phyloP scores from a whole-genome alignment of 2,113 vertebrate genomes.

The Rhinichthys klamathensis region DNA sequence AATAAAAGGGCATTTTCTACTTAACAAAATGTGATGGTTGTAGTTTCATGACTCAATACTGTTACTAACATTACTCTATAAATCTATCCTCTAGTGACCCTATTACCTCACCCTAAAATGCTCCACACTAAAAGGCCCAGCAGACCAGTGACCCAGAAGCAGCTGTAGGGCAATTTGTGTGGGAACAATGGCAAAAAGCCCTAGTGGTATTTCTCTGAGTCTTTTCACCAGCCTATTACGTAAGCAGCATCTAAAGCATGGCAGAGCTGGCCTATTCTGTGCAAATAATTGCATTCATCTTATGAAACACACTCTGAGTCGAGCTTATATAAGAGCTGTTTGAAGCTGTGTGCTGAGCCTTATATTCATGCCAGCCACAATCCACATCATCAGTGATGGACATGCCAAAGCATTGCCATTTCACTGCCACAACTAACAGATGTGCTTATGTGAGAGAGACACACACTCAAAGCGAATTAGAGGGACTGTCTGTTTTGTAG shows the following conservation, averaged over 20 bases:
- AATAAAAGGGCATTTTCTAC: not conserved
- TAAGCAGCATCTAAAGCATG: slow-evolving; percentile 43
- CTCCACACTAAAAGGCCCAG: not conserved
- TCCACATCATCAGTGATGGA: slow-evolving; percentile 25
- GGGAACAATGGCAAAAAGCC: slow-evolving; percentile 21
- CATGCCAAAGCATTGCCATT: slow-evolving; percentile 38
- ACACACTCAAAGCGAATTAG: not conserved
- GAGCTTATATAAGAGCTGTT: slow-evolving; percentile 50
- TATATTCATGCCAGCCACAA: slow-evolving; percentile 11
- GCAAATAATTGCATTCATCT: slow-evolving; percentile 53
- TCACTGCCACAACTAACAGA: slow-evolving; percentile 40
- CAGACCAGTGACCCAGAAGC: slow-evolving; percentile 30
- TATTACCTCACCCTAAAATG: slow-evolving; percentile 30
- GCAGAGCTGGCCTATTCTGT: slow-evolving; percentile 35
- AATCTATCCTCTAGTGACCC: slow-evolving; percentile 17
- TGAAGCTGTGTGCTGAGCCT: slow-evolving; percentile 44
- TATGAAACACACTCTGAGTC: slow-evolving; percentile 44
- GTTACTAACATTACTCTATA: not conserved
- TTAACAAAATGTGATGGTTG: not conserved
- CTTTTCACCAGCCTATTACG: slow-evolving; percentile 44
- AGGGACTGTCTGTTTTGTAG: not conserved
- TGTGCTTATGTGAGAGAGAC: slow-evolving; percentile 31
- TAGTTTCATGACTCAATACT: slow-evolving; percentile 12
- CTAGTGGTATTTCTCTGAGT: not conserved
- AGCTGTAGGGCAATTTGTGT: slow-evolving; percentile 20